Conservation (phyloP, 2,888 invertebrate genomes). For the Phragmatobia fuliginosa region DNA sequence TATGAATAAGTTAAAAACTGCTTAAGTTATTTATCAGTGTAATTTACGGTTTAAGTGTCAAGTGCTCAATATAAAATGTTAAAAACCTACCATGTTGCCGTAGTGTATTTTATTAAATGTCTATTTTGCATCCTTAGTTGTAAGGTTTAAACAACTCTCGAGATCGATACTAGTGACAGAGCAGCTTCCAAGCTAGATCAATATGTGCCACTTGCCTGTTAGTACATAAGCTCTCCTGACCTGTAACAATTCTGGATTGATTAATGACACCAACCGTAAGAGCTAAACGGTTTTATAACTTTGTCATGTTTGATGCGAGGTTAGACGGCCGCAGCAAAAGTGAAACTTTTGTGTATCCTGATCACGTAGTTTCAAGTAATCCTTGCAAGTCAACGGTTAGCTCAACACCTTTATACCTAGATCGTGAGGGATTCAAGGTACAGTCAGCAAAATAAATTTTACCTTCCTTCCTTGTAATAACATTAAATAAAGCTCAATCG, state of each 20-base stretch:
- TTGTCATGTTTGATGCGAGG: slow-evolving; percentile 11
- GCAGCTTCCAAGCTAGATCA: slow-evolving; percentile 31
- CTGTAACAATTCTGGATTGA: slow-evolving; percentile 19
- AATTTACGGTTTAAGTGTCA: no score
- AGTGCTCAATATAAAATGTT: no score
- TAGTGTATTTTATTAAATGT: no score
- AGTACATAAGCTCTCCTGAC: slow-evolving; percentile 26
- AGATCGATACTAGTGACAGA: slow-evolving; percentile 16
- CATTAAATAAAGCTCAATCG: slow-evolving; percentile 7
- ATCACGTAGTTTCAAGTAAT: slow-evolving; percentile 31
- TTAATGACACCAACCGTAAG: slow-evolving; percentile 18
- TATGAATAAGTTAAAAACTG: no score
- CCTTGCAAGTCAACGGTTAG: slow-evolving; percentile 20
- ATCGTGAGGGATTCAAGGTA: slow-evolving; percentile 6
- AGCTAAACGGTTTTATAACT: slow-evolving; percentile 18
- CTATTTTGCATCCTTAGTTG: slow-evolving; percentile 12
- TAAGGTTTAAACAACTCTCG: slow-evolving; percentile 17
- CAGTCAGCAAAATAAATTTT: slow-evolving; percentile 5
- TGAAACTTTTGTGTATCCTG: slow-evolving; percentile 18
- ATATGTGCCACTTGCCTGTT: slow-evolving; percentile 32
- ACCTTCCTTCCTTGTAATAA: background rate
- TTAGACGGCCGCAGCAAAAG: slow-evolving; percentile 8
- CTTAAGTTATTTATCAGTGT: no score
- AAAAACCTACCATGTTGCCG: no score
- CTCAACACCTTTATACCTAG: slow-evolving; percentile 14